Evolutionary conservation across 2,797 vertebrate species (phyloP), one percentile per base, ranked within the genome.

Genomic region (Tapirus indicus): DNA sequence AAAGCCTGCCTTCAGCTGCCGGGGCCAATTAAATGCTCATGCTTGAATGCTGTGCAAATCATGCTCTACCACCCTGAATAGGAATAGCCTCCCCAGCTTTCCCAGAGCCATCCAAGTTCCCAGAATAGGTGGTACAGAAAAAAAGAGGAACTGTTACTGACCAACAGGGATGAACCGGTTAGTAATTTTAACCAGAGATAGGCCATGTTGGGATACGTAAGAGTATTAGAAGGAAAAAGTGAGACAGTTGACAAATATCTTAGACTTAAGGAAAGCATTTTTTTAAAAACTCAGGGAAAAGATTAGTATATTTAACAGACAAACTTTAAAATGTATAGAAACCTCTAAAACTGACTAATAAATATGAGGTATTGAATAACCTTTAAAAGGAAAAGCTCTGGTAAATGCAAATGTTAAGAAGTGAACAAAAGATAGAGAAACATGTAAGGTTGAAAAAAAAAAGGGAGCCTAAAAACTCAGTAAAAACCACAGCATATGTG

Each of bases 261-360:
- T 72, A 87, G 41, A 29, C 17, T 89, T 52, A n/a, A 35, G 69
- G 9, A 41, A 88, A 75, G 13, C 18, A 29, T 49, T 69, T n/a
- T 85, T 88, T 94, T 0, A 4, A 49, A 35, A 4, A 72, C 35
- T 69, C 21, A 52, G 49, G 75, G 35, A 52, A 94, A 92, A 79
- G 29, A 54, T 77, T 64, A 52, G 7, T 66, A n/a, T 71, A 72
- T 54, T 93, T 89, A 90, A 71, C 17, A 72, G n/a, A 85, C 35
- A 62, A 91, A 96, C n/a, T 86, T 91, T 68, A 88, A 88, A 91
- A 74, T 77, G 17, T 75, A 54, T 32, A 85, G 49, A 83, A 41
- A 68, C 27, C 27, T 91, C 77, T 91, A 91, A 78, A 94, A 74
- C 5, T 66, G 41, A 88, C 54, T 17, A 56, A 17, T 83, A 64